Evolutionary conservation across 2,113 vertebrate species (phyloP).

Genomic region (Carassius gibelio): DNA sequence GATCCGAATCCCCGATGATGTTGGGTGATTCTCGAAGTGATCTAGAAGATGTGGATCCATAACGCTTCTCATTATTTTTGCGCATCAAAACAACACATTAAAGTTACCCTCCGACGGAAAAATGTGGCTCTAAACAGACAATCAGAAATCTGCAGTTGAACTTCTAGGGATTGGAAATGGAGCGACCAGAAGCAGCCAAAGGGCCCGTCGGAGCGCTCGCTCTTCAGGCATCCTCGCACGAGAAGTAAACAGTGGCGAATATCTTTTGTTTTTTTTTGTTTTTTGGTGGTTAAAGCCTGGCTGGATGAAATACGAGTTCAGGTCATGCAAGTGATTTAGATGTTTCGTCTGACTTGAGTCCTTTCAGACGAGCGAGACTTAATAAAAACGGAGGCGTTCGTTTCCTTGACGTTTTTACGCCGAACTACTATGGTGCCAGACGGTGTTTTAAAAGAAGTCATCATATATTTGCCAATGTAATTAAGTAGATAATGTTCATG

Average conservation of each 20-base stretch:
- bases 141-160: conserved; percentile 64
- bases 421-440: conserved; percentile 43
- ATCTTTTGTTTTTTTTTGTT: not conserved
- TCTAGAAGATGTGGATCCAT: conserved; percentile 95
- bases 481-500: conserved; percentile 84
- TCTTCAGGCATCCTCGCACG: conserved; percentile 5
- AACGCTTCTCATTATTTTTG: conserved; percentile 63
- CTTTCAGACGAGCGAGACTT: conserved; percentile 70
- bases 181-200: conserved; percentile 42
- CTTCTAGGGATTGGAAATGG: conserved; percentile 68
- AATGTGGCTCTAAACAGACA: conserved; percentile 66
- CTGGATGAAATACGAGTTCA: conserved; percentile 56
- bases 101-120: conserved; percentile 61
- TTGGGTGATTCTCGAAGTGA: conserved; percentile 94
- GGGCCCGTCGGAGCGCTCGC: conserved; percentile 63
- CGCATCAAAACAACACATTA: conserved; percentile 45
- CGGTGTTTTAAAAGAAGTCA: conserved; percentile 51
- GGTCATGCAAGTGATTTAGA: conserved; percentile 13
- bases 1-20: conserved; percentile 98
- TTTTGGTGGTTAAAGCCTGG: conserved; percentile 64
- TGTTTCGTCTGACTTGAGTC: conserved; percentile 51
- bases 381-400: conserved; percentile 59
- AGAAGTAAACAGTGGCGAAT: not conserved
- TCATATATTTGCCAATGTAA: conserved; percentile 77
- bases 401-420: conserved; percentile 51